phyloP scores from a whole-genome alignment of 2,888 invertebrate species.

The Mythimna ferrago region DNA sequence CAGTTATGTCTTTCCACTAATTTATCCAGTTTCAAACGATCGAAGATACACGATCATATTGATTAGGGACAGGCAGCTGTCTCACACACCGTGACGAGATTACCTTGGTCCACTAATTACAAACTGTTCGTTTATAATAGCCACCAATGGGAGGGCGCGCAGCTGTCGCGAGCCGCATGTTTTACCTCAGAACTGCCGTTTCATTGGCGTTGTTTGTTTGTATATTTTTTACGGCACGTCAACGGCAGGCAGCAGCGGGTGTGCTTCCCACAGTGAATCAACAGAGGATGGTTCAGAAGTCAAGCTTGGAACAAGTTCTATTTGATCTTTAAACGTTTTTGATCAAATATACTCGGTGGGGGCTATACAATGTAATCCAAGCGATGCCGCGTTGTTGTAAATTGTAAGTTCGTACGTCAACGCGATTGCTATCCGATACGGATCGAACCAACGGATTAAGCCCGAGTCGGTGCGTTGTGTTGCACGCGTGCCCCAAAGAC shows the following conservation, averaged over 20 bases:
- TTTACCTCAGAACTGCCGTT: conserved; percentile 49
- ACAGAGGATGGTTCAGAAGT: conserved; percentile 25
- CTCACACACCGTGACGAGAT: conserved; percentile 6
- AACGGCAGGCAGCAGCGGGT: conserved; percentile 33
- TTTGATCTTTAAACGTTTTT: not conserved
- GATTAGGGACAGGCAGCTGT: conserved; percentile 48
- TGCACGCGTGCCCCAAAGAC: no score
- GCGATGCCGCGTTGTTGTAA: not conserved
- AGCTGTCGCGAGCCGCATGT: conserved; percentile 38
- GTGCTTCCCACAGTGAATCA: conserved; percentile 9
- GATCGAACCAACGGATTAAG: no score
- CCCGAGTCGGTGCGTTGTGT: no score
- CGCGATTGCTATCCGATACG: no score
- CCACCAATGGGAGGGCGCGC: conserved; percentile 37
- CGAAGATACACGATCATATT: not conserved
- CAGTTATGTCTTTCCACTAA: not conserved
- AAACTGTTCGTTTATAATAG: conserved; percentile 22
- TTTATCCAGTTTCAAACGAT: not conserved
- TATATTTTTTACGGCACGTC: conserved; percentile 55
- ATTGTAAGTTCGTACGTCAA: no score
- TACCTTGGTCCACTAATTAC: conserved; percentile 37
- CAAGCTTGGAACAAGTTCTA: not conserved
- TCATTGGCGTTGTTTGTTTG: conserved; percentile 53
- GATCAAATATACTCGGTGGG: not conserved
- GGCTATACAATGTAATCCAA: no score